Evolutionary conservation across 2,113 vertebrate species (phyloP), one percentile per base, ranked within the genome.

Genomic region (Ursus arctos): DNA sequence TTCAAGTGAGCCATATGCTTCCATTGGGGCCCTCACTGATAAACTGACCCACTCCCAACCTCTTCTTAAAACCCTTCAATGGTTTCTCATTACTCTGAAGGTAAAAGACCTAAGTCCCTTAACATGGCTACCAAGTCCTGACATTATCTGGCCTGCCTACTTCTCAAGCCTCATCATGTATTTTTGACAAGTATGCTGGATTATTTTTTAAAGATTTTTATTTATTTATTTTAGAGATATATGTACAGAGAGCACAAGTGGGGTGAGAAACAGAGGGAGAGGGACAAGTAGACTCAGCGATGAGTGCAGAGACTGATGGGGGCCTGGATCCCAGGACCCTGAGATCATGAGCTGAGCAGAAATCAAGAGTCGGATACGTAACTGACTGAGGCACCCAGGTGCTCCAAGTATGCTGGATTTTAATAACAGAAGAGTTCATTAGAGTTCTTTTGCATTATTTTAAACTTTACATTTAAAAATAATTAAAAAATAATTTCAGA

Each of bases 401-500:
- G 3, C 16, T 26, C 67, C 36, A 88, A 87, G 74, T 49, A 49
- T 63, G 26, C 43, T 89, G 77, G 26, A 89, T 72, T 89, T 94
- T 72, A 94, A 51, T 72, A 71, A 88, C 43, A 43, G 24, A 49
- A 74, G 33, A 63, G 43, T 83, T 74, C 4, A n/a, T 74, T 83
- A 83, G 3, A n/a, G 10, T 28, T 63, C 10, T 74, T 89, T 61
- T 89, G 67, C 26, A 51, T 74, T 36, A 19, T 47, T 82, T 82
- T 53, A 72, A 95, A 95, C 86, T 82, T 88, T 63, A 43, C 19
- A 53, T 26, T 63, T 89, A n/a, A 61, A 74, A 33, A 43, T 88
- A 83, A 83, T 76, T 83, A 13, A 49, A 49, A 76, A 76, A 65
- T 91, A 65, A 91, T 79, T 63, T 76, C 69, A 76, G 93, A 82